Percentiles rank a stretch among this genome's conserved stretches.
These are phyloP conservation scores for Drosophila meridiana DNA, from an alignment of 2,888 invertebrate genomes.

Conservation along the genomic window DNA sequence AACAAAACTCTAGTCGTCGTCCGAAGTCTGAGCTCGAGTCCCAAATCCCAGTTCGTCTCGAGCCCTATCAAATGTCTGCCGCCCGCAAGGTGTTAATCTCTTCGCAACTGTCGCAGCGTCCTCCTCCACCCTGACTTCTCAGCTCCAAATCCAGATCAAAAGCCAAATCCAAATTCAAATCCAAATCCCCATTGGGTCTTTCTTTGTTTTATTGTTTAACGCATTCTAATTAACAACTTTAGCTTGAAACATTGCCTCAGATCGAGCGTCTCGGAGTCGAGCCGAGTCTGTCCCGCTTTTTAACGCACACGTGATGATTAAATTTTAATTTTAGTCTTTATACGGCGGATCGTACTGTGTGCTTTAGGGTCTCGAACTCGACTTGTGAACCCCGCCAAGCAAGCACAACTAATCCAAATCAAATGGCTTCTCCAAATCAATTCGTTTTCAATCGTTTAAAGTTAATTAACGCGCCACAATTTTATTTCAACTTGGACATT, in stretches of 20 bases:
- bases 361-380: slow-evolving; percentile 52
- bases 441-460: slow-evolving; percentile 81
- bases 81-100: slow-evolving; percentile 71
- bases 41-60: slow-evolving; percentile 15
- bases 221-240: slow-evolving; percentile 78
- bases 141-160: neutral
- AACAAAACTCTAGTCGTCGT: slow-evolving; percentile 3
- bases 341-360: slow-evolving; percentile 32
- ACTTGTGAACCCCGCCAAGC: slow-evolving; percentile 61
- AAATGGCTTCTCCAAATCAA: slow-evolving; percentile 77
- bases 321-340: slow-evolving; percentile 75
- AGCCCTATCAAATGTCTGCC: slow-evolving; percentile 58
- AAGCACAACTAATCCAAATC: slow-evolving; percentile 79
- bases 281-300: slow-evolving; percentile 49
- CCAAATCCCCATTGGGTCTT: slow-evolving; percentile 26
- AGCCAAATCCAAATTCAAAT: neutral
- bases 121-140: neutral
- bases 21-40: slow-evolving; percentile 4
- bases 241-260: slow-evolving; percentile 54
- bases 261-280: slow-evolving; percentile 21
- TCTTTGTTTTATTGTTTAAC: slow-evolving; percentile 81
- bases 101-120: slow-evolving; percentile 57
- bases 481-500: slow-evolving; percentile 60
- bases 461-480: slow-evolving; percentile 78
- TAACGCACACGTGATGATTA: slow-evolving; percentile 81